Evolutionary conservation across 2,797 vertebrate genomes (phyloP).

Genomic region (Hoplostethus mediterraneus): DNA sequence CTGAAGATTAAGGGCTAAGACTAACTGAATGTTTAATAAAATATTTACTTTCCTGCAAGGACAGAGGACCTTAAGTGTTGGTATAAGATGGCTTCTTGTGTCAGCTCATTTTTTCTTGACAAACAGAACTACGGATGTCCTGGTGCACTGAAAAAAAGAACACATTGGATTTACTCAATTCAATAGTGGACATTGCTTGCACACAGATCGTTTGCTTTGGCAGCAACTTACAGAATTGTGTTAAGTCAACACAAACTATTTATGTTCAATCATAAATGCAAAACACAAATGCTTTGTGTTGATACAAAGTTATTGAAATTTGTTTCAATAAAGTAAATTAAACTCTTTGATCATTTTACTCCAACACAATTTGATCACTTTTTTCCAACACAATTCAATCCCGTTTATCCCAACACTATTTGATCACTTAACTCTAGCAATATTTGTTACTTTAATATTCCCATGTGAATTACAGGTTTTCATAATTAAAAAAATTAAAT

Average conservation of each 20-base stretch:
- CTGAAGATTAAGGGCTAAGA: no score
- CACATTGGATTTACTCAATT: neutral
- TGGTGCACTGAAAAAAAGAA: neutral
- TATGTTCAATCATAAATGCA: slow-evolving; percentile 11
- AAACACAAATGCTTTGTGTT: slow-evolving; percentile 16
- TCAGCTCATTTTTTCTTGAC: no score
- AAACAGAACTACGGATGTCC: no score
- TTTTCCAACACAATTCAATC: slow-evolving; percentile 10
- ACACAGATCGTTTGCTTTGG: slow-evolving; percentile 16
- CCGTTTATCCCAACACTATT: slow-evolving; percentile 1
- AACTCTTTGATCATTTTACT: slow-evolving; percentile 14
- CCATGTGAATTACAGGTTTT: no score
- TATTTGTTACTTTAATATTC: no score
- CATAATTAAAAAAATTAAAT: no score
- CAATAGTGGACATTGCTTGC: slow-evolving; percentile 13
- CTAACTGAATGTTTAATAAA: no score
- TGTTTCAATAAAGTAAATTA: slow-evolving; percentile 15
- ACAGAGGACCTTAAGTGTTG: no score
- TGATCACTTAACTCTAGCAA: slow-evolving; percentile 3
- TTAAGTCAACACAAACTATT: slow-evolving; percentile 1
- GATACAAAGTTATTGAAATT: neutral
- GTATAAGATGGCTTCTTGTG: no score
- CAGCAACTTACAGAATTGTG: slow-evolving; percentile 6
- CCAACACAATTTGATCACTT: no score
- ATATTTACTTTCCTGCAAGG: no score